Conservation (phyloP, 2,113 vertebrate species). For the Spilogale gracilis region DNA sequence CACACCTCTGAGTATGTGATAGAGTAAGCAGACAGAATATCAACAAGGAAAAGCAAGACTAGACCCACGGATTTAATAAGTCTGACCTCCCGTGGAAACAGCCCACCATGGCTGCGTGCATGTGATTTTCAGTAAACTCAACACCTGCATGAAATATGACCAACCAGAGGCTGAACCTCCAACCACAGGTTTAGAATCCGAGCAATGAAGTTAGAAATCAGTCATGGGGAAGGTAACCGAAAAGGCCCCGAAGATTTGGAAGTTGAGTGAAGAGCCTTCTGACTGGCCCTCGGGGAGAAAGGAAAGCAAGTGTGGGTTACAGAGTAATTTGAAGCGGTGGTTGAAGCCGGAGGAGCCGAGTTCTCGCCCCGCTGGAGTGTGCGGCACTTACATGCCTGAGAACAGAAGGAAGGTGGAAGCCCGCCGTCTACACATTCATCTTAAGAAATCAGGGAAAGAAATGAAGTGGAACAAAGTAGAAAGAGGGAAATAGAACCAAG, state of each 20-base stretch:
- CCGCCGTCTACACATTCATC: accelerated
- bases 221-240: not conserved
- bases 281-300: not conserved
- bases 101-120: accelerated
- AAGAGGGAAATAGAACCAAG: not conserved
- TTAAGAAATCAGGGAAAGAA: not conserved
- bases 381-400: not conserved
- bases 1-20: not conserved
- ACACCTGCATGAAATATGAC: not conserved
- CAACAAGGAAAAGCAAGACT: not conserved
- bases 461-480: not conserved
- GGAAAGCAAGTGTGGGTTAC: not conserved
- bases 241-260: not conserved
- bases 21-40: not conserved
- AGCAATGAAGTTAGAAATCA: slow-evolving; percentile 7
- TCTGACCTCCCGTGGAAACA: not conserved
- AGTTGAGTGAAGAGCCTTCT: not conserved
- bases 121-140: not conserved
- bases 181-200: not conserved
- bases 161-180: not conserved
- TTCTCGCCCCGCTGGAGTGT: not conserved
- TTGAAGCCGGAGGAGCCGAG: not conserved
- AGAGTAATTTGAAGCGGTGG: not conserved
- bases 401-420: not conserved
- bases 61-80: not conserved